phyloP scores from a whole-genome alignment of 2,113 vertebrate species.

The Ictalurus punctatus region DNA sequence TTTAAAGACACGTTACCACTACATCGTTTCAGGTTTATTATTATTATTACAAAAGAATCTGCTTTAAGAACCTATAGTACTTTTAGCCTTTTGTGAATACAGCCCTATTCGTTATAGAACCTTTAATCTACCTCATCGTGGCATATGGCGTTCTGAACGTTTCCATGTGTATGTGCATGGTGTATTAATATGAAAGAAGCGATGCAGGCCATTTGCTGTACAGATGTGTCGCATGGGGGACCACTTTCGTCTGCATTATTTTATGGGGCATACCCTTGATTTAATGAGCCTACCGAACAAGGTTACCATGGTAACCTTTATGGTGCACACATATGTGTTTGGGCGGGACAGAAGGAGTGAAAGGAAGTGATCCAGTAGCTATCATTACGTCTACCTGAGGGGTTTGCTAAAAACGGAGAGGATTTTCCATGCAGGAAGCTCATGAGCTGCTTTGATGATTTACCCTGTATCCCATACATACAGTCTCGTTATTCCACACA shows the following conservation, averaged over 20 bases:
- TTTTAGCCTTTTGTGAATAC: background rate
- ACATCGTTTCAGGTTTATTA: background rate
- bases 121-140: conserved; percentile 40
- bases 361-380: background rate
- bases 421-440: background rate
- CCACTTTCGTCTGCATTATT: conserved; percentile 54
- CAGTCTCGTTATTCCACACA: conserved; percentile 11
- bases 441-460: conserved; percentile 10
- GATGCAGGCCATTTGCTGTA: conserved; percentile 14
- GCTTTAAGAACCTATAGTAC: too few relatives aligned
- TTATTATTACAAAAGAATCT: background rate
- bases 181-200: conserved; percentile 9
- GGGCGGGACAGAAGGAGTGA: background rate
- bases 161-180: background rate
- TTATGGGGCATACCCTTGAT: conserved; percentile 59
- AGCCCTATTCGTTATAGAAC: conserved; percentile 28
- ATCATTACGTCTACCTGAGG: background rate
- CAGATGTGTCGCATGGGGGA: conserved; percentile 53
- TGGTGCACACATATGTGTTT: conserved; percentile 52
- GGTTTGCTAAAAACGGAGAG: background rate
- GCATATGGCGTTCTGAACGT: conserved; percentile 2
- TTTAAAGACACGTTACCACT: background rate
- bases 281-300: conserved; percentile 65
- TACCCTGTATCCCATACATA: background rate
- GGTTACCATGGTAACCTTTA: conserved; percentile 73